Conservation (phyloP, 2,888 invertebrate species). For the Rosalia funebris region DNA sequence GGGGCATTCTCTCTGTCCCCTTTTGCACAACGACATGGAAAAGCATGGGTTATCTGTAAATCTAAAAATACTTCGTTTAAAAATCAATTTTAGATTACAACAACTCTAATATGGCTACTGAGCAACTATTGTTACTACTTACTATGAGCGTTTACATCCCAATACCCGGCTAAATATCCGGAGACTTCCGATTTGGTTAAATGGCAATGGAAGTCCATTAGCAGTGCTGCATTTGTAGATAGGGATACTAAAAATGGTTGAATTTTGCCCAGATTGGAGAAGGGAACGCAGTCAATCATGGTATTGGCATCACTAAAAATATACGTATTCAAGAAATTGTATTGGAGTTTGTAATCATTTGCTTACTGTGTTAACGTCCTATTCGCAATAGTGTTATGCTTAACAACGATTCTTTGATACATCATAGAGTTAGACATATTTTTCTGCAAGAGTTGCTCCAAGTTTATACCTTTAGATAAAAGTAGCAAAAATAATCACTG, state of each 20-base stretch:
- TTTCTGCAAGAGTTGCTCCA: conserved; percentile 49
- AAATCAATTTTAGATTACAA: background rate
- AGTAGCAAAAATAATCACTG: no score
- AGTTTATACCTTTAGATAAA: conserved; percentile 43
- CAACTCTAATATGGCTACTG: no score
- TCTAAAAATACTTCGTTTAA: conserved; percentile 67
- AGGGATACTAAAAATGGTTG: conserved; percentile 92
- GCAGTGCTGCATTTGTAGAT: conserved; percentile 84
- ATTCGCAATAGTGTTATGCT: conserved; percentile 80
- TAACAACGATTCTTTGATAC: conserved; percentile 74
- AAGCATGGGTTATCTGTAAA: conserved; percentile 86
- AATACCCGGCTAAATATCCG: conserved; percentile 94
- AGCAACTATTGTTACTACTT: no score
- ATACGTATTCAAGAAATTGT: no score
- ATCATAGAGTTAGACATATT: conserved; percentile 57
- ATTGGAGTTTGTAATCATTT: no score
- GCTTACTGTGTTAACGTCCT: conserved; percentile 82
- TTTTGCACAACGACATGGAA: conserved; percentile 86
- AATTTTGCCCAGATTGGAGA: conserved; percentile 86
- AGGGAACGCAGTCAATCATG: conserved; percentile 88
- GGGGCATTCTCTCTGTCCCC: conserved; percentile 81
- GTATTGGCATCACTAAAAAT: conserved; percentile 85
- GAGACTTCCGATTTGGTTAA: conserved; percentile 93
- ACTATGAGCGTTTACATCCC: conserved; percentile 96
- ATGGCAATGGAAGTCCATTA: conserved; percentile 94